Percentiles rank a stretch among this genome's conserved stretches.
These are phyloP conservation scores for Xylocampa areola DNA, from an alignment of 2,888 invertebrate species.

Conservation along the genomic window DNA sequence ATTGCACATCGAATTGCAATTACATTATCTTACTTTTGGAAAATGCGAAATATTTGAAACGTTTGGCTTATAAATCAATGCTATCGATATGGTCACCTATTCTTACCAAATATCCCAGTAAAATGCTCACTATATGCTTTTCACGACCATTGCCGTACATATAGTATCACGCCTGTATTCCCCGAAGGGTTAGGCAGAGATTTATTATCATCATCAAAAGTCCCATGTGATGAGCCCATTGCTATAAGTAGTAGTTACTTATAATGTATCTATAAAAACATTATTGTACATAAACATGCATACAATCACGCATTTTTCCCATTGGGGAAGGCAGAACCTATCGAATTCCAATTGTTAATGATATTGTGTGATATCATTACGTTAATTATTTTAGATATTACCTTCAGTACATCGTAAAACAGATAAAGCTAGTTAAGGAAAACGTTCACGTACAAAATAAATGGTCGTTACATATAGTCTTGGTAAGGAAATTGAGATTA, in stretches of 20 bases:
- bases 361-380: constrained; percentile 5
- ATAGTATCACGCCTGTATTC: no score
- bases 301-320: no score
- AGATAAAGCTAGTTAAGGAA: constrained; percentile 14
- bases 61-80: constrained; percentile 16
- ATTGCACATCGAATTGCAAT: no score
- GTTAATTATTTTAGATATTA: not conserved
- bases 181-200: no score
- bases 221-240: no score
- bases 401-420: not conserved
- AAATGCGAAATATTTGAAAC: constrained; percentile 32
- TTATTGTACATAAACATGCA: no score
- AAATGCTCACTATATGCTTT: constrained; percentile 8
- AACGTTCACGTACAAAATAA: constrained; percentile 37
- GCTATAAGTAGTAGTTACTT: no score
- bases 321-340: no score
- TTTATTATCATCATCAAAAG: no score
- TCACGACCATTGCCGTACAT: constrained; percentile 8
- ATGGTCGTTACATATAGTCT: constrained; percentile 35
- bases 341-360: no score
- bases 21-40: constrained; percentile 17
- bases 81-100: constrained; percentile 11
- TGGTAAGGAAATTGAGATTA: constrained; percentile 49
- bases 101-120: constrained; percentile 1
- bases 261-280: no score